phyloP scores from a whole-genome alignment of 1,140 invertebrate genomes.

The Sitobion miscanthi region DNA sequence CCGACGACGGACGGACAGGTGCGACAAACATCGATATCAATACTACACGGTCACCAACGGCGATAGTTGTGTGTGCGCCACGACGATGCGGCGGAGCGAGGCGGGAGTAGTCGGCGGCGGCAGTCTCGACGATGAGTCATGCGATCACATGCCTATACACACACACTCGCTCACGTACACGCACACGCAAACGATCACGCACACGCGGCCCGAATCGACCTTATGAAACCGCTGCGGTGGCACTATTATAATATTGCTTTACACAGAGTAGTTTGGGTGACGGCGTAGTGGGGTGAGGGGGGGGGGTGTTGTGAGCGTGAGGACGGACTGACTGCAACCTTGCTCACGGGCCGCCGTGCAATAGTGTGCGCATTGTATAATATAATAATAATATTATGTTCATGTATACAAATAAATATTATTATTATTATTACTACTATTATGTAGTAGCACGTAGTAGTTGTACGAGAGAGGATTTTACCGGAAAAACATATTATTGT shows the following conservation, averaged over 20 bases:
- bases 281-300: no score
- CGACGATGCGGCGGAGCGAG: background rate
- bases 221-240: constrained; percentile 38
- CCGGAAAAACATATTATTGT: background rate
- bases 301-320: background rate
- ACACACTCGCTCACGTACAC: background rate
- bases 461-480: background rate
- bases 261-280: background rate
- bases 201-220: constrained; percentile 50
- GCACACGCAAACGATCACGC: background rate
- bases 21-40: constrained; percentile 4
- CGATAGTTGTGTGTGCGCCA: background rate
- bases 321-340: constrained; percentile 6
- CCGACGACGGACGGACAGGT: background rate
- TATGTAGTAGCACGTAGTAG: background rate
- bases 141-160: constrained; percentile 53
- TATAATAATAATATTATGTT: background rate
- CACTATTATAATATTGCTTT: background rate
- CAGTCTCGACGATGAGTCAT: constrained; percentile 36
- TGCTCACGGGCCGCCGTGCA: constrained; percentile 19
- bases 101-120: background rate
- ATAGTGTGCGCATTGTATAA: constrained; percentile 1
- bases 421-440: background rate
- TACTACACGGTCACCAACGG: background rate
- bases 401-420: background rate